phyloP scores from a whole-genome alignment of 1,140 invertebrate species.

The Acromyrmex heyeri region DNA sequence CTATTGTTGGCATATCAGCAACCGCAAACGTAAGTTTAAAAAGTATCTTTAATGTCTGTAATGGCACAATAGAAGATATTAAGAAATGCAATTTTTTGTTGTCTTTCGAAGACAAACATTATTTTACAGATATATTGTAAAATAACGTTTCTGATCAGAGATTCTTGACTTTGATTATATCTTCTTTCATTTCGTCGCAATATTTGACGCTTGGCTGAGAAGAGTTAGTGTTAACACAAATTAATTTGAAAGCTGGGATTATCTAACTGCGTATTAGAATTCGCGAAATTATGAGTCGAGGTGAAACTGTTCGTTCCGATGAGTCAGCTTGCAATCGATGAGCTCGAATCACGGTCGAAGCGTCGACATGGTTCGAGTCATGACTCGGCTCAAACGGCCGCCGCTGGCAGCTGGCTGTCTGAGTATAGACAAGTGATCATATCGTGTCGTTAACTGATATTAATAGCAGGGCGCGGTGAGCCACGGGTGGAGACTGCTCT shows the following conservation, averaged over 20 bases:
- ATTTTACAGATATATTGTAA: not conserved
- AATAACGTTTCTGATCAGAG: not conserved
- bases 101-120: not conserved
- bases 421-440: slow-evolving; percentile 81
- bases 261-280: slow-evolving; percentile 14
- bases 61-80: not conserved
- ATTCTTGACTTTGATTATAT: not conserved
- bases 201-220: not conserved
- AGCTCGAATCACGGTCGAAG: slow-evolving; percentile 69
- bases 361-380: slow-evolving; percentile 52
- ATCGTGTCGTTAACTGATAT: slow-evolving; percentile 86
- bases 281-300: slow-evolving; percentile 39
- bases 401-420: slow-evolving; percentile 61
- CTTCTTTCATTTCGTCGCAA: not conserved
- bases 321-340: slow-evolving; percentile 82
- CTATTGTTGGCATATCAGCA: not conserved
- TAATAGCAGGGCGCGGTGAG: slow-evolving; percentile 85
- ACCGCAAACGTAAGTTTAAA: not conserved
- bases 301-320: slow-evolving; percentile 55
- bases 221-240: not conserved
- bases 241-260: slow-evolving; percentile 16
- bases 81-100: not conserved
- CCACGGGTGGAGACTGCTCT: slow-evolving; percentile 51
- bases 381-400: slow-evolving; percentile 51
- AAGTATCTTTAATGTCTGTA: not conserved